Conservation (phyloP, 2,797 vertebrate genomes). For the Macropus fuliginosus region DNA sequence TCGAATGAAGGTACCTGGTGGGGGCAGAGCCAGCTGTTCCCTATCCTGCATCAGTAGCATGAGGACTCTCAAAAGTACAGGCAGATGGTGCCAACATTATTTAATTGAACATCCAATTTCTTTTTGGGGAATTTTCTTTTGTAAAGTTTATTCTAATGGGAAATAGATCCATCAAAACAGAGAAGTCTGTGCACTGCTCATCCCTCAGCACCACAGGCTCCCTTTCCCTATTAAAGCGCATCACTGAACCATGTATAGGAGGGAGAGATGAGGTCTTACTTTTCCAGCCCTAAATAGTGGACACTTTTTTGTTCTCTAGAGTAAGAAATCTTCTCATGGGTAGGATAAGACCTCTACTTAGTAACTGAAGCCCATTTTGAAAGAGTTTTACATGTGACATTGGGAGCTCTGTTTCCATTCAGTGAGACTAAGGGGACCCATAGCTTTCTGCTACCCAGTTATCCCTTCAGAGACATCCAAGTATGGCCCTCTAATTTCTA, state of each 20-base stretch:
- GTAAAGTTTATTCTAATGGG: constrained; percentile 74
- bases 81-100: constrained; percentile 80
- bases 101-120: constrained; percentile 78
- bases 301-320: constrained; percentile 75
- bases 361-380: constrained; percentile 41
- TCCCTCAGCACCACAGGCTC: constrained; percentile 54
- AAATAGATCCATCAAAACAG: constrained; percentile 73
- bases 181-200: constrained; percentile 73
- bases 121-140: constrained; percentile 80
- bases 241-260: constrained; percentile 65
- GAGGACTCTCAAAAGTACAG: constrained; percentile 75
- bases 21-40: constrained; percentile 27
- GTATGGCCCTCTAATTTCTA: constrained; percentile 55
- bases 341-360: constrained; percentile 67
- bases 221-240: constrained; percentile 43
- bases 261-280: constrained; percentile 63
- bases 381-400: background rate
- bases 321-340: constrained; percentile 75
- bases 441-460: background rate
- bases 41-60: background rate
- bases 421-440: constrained; percentile 66
- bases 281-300: constrained; percentile 62
- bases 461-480: constrained; percentile 30
- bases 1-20: constrained; percentile 89
- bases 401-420: background rate